Conservation (phyloP, 2,888 invertebrate species). For the Pollenia griseotomentosa region DNA sequence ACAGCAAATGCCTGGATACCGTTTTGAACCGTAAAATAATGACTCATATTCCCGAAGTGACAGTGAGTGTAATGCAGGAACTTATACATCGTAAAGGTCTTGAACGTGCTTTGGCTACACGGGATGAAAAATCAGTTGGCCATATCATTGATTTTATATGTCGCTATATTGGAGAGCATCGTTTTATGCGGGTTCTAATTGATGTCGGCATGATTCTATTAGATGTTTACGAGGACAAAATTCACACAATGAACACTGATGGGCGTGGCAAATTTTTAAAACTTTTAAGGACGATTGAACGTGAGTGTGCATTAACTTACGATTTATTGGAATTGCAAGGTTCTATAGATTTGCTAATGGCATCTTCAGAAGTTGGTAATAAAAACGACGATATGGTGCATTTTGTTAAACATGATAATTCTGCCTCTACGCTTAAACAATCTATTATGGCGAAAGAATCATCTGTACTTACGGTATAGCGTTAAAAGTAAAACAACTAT, state of each 20-base stretch:
- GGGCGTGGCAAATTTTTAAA: constrained; percentile 86
- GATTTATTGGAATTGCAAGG: constrained; percentile 89
- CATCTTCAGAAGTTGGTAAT: constrained; percentile 86
- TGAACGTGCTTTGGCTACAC: constrained; percentile 89
- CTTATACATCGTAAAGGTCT: constrained; percentile 93
- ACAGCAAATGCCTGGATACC: constrained; percentile 90
- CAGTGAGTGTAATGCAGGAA: constrained; percentile 93
- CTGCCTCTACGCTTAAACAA: constrained; percentile 76
- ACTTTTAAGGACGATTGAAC: constrained; percentile 87
- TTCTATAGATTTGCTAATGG: constrained; percentile 87
- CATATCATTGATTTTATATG: constrained; percentile 91
- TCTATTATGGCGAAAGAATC: constrained; percentile 80
- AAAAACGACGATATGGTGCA: constrained; percentile 75
- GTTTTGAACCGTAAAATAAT: constrained; percentile 87
- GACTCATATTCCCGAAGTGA: constrained; percentile 89
- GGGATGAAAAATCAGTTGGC: constrained; percentile 88
- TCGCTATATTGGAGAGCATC: constrained; percentile 89
- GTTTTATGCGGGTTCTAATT: constrained; percentile 90
- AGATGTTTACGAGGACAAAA: constrained; percentile 89
- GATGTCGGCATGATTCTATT: constrained; percentile 90
- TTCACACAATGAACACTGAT: constrained; percentile 87
- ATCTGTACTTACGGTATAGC: constrained; percentile 77
- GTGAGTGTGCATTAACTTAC: constrained; percentile 89
- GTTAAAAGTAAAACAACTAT: not conserved
- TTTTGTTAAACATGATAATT: constrained; percentile 74